These are phyloP conservation scores for Orthosia incerta DNA, from an alignment of 2,888 invertebrate genomes.

Conservation along the genomic window DNA sequence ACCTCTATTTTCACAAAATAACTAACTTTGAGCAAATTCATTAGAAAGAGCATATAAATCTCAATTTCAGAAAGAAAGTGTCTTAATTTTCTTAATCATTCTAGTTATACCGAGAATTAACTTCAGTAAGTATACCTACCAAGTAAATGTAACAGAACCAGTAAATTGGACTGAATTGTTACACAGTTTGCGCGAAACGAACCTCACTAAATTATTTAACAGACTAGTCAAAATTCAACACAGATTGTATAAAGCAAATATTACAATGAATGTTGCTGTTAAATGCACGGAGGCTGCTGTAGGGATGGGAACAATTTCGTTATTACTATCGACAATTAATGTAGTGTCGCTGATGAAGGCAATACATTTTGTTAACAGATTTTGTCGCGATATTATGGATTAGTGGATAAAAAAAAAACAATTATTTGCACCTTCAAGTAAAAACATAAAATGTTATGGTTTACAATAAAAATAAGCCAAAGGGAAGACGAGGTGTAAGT, in stretches of 20 bases:
- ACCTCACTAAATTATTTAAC: conserved; percentile 57
- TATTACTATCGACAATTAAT: conserved; percentile 39
- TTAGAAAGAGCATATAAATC: background rate
- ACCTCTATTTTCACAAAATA: background rate
- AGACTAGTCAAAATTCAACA: conserved; percentile 60
- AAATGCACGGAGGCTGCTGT: conserved; percentile 43
- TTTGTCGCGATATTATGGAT: background rate
- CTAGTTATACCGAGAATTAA: conserved; percentile 24
- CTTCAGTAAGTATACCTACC: conserved; percentile 8
- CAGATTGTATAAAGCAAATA: conserved; percentile 61
- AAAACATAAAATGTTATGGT: too few relatives aligned
- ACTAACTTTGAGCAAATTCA: background rate
- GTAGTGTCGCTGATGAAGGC: background rate
- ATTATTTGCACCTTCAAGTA: too few relatives aligned
- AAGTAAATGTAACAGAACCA: conserved; percentile 23
- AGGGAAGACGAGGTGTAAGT: too few relatives aligned
- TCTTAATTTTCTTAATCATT: conserved; percentile 15
- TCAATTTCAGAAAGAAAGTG: background rate
- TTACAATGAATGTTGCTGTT: conserved; percentile 62
- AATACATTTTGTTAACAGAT: background rate
- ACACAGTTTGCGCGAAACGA: conserved; percentile 44
- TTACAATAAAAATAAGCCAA: too few relatives aligned
- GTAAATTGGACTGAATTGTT: conserved; percentile 47
- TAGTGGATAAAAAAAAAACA: too few relatives aligned
- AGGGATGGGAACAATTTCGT: conserved; percentile 41